Evolutionary conservation across 1,140 invertebrate species (phyloP).

Genomic region (Scylla paramamosain): DNA sequence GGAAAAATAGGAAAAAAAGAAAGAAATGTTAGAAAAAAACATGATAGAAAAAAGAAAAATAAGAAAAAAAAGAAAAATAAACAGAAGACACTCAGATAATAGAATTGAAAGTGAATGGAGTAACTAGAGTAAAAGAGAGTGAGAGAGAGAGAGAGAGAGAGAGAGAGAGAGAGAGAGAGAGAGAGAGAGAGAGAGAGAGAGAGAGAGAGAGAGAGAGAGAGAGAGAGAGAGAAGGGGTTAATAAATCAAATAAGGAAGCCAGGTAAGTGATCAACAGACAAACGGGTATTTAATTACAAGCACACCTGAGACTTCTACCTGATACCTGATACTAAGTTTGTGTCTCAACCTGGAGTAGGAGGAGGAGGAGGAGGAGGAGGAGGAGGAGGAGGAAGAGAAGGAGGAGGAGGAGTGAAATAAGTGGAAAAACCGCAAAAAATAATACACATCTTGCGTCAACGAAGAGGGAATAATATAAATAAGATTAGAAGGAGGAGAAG

Average conservation of each 20-base stretch:
- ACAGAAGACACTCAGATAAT: too few relatives aligned
- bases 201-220: background rate
- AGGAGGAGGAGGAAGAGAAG: background rate
- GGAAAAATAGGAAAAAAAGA: background rate
- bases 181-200: background rate
- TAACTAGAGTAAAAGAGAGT: background rate
- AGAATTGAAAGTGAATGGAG: background rate
- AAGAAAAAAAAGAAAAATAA: too few relatives aligned
- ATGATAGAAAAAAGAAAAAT: background rate
- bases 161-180: background rate
- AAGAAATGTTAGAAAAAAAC: background rate
- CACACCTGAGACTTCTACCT: background rate
- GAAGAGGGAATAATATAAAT: too few relatives aligned
- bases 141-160: too few relatives aligned
- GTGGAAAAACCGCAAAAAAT: too few relatives aligned
- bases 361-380: background rate
- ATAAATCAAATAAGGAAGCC: background rate
- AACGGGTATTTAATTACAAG: constrained; percentile 27
- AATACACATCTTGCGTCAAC: too few relatives aligned
- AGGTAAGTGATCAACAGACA: background rate
- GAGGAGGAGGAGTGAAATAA: background rate
- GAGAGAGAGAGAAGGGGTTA: background rate
- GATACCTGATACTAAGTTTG: background rate
- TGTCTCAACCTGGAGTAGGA: background rate
- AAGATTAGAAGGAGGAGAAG: background rate